A percentile compares a stretch with the other conserved stretches of the same genome.
These are phyloP conservation scores for Rachycentron canadum DNA, from an alignment of 2,797 vertebrate genomes.

Conservation along the genomic window DNA sequence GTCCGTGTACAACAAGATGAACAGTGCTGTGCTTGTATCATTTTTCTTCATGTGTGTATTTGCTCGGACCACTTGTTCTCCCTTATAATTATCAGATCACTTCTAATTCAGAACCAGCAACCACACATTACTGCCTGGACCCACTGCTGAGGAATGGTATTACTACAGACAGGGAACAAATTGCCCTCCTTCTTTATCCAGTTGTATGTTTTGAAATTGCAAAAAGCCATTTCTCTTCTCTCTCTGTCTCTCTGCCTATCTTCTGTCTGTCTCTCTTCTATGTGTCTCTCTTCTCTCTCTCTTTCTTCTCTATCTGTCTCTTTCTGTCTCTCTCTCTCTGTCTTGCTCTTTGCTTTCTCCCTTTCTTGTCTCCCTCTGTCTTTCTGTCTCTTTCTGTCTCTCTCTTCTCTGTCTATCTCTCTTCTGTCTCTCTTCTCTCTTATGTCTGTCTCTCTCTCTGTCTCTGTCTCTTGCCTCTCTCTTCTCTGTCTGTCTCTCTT, in stretches of 20 bases:
- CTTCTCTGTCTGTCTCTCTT: constrained; percentile 27
- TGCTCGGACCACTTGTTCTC: constrained; percentile 19
- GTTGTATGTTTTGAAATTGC: constrained; percentile 65
- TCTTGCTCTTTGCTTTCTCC: too few relatives aligned
- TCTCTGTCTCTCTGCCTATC: not conserved
- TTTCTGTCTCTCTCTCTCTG: too few relatives aligned
- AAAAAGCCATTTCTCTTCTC: constrained; percentile 43
- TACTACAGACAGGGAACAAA: constrained; percentile 55
- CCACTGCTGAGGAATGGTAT: constrained; percentile 25
- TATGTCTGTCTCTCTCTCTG: not conserved
- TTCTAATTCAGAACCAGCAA: constrained; percentile 48
- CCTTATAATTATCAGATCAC: constrained; percentile 47
- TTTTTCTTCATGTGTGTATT: constrained; percentile 29
- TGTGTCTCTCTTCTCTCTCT: too few relatives aligned
- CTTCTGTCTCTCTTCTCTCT: constrained; percentile 22
- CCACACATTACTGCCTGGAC: constrained; percentile 36
- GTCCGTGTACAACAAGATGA: too few relatives aligned
- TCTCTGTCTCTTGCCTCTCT: not conserved
- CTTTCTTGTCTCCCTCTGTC: not conserved
- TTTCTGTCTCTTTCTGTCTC: constrained; percentile 20
- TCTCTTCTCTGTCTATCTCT: not conserved
- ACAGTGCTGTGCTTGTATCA: not conserved
- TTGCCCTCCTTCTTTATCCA: constrained; percentile 42
- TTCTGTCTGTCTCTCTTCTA: too few relatives aligned
- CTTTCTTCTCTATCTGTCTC: not conserved